Conservation (phyloP, 2,113 vertebrate species). For the Gyps fulvus region DNA sequence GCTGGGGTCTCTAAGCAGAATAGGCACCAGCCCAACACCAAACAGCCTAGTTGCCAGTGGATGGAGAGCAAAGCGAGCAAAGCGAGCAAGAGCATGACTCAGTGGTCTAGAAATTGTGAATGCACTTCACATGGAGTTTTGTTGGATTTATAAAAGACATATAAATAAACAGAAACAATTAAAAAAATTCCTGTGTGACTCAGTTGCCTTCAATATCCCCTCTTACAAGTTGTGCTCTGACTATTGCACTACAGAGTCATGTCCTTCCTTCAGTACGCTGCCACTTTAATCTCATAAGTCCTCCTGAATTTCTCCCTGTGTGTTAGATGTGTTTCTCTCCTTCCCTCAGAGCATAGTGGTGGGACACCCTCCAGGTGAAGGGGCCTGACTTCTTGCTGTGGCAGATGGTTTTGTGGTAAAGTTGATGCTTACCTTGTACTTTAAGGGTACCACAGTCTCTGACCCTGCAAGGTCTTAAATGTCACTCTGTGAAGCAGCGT, state of each 20-base stretch:
- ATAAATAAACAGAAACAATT: neutral
- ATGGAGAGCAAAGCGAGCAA: neutral
- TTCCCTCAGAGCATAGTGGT: neutral
- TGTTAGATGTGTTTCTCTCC: neutral
- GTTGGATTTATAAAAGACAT: neutral
- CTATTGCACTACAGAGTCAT: fast-evolving
- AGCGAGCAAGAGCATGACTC: neutral
- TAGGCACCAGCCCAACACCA: neutral
- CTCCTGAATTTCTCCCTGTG: neutral
- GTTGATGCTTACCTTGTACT: neutral
- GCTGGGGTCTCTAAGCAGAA: neutral
- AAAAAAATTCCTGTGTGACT: fast-evolving
- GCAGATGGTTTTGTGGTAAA: neutral
- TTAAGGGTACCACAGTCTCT: neutral
- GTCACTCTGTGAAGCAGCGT: neutral
- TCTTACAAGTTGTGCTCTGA: neutral
- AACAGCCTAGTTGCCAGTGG: neutral
- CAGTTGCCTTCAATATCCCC: neutral
- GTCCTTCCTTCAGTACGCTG: neutral
- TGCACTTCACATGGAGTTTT: neutral
- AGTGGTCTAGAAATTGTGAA: neutral
- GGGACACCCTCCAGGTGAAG: neutral
- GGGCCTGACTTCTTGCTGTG: neutral
- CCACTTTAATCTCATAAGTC: neutral
- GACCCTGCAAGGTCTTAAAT: neutral